Conservation (phyloP, 2,113 vertebrate species). For the Fregetta grallaria region DNA sequence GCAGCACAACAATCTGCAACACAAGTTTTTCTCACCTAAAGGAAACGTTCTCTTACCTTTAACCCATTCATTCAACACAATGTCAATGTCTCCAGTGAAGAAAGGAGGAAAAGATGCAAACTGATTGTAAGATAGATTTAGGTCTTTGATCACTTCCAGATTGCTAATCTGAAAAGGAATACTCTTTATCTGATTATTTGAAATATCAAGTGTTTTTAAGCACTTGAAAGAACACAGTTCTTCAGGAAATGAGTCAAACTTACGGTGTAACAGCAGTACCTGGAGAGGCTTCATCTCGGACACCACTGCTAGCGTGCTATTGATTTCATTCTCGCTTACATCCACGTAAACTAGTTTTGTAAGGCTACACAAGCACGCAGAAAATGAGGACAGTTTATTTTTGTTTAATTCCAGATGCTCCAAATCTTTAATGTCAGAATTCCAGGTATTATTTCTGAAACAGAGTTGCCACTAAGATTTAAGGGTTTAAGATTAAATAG, state of each 20-base stretch:
- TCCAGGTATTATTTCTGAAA: constrained; percentile 56
- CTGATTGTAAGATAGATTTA: constrained; percentile 69
- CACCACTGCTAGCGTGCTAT: constrained; percentile 14
- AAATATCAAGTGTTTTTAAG: constrained; percentile 64
- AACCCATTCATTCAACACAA: constrained; percentile 54
- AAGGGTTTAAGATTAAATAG: constrained; percentile 45
- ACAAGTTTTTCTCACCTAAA: background rate
- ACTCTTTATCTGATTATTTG: constrained; percentile 63
- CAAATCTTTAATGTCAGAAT: constrained; percentile 54
- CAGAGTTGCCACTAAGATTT: constrained; percentile 63
- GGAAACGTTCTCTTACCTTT: constrained; percentile 58
- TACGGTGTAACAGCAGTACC: constrained; percentile 59
- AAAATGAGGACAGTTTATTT: constrained; percentile 57
- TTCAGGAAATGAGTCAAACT: constrained; percentile 59
- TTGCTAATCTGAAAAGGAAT: constrained; percentile 56
- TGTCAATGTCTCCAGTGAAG: constrained; percentile 51
- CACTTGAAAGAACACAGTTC: constrained; percentile 64
- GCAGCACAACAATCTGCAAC: background rate
- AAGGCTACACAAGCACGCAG: constrained; percentile 52
- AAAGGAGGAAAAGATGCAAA: constrained; percentile 70
- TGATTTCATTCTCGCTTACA: constrained; percentile 68
- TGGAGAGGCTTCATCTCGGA: constrained; percentile 48
- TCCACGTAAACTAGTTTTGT: constrained; percentile 56
- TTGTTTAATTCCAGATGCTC: constrained; percentile 52
- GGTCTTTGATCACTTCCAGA: constrained; percentile 58